Percentiles rank a stretch among this genome's conserved stretches.
phyloP scores from a whole-genome alignment of 2,113 vertebrate genomes.

The Australoheros scitulus region DNA sequence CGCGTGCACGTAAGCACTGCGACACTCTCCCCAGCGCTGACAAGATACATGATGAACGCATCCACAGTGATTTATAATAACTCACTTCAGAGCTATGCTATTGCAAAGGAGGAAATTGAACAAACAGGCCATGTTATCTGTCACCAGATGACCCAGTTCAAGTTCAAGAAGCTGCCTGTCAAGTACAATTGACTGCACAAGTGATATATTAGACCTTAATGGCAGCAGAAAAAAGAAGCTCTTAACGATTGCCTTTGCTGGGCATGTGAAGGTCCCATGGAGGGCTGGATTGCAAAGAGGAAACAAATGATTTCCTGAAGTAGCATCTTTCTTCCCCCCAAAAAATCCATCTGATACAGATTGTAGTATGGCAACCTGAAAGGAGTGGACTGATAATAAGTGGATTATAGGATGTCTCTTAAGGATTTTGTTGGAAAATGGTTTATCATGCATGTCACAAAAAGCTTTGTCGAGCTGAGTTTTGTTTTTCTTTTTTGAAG shows the following conservation, averaged over 20 bases:
- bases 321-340: conserved; percentile 41
- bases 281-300: conserved; percentile 66
- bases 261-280: conserved; percentile 74
- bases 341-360: conserved; percentile 52
- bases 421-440: background rate
- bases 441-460: background rate
- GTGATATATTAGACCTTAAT: conserved; percentile 85
- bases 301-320: conserved; percentile 74
- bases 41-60: conserved; percentile 80
- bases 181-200: conserved; percentile 78
- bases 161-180: conserved; percentile 82
- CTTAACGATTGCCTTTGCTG: conserved; percentile 77
- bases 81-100: conserved; percentile 64
- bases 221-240: conserved; percentile 72
- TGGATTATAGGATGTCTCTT: conserved; percentile 28
- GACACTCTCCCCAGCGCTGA: conserved; percentile 45
- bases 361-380: conserved; percentile 7
- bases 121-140: conserved; percentile 81
- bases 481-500: background rate
- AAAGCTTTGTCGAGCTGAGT: background rate
- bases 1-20: background rate
- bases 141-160: conserved; percentile 82
- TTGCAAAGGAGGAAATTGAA: conserved; percentile 78
- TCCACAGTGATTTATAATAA: conserved; percentile 81
- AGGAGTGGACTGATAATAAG: background rate